phyloP scores from a whole-genome alignment of 2,888 invertebrate species.

The Chrysolina haemoptera region DNA sequence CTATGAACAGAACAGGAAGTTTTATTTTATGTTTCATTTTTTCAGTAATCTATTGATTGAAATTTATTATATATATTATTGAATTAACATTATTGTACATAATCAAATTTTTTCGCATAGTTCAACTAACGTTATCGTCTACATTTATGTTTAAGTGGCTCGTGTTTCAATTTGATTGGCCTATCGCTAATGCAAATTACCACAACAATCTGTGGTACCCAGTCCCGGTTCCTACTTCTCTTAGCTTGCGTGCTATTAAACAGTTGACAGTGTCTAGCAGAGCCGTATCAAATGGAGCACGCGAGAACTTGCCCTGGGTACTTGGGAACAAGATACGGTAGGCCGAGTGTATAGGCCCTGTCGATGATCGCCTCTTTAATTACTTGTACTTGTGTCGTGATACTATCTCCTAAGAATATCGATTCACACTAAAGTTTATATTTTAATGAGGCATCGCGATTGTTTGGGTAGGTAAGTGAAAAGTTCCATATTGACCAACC shows the following conservation, averaged over 20 bases:
- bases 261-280: conserved; percentile 21
- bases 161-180: background rate
- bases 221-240: conserved; percentile 19
- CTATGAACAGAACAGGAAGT: too few species aligned
- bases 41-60: too few species aligned
- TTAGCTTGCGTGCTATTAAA: conserved; percentile 11
- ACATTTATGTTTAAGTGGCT: background rate
- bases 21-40: too few species aligned
- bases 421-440: conserved; percentile 60
- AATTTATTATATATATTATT: too few species aligned
- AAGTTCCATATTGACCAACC: too few species aligned
- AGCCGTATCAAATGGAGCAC: conserved; percentile 45
- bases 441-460: conserved; percentile 58
- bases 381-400: conserved; percentile 57
- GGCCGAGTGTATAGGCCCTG: conserved; percentile 44
- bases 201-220: conserved; percentile 3
- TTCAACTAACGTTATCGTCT: too few species aligned
- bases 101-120: too few species aligned
- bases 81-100: too few species aligned
- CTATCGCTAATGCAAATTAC: conserved; percentile 12
- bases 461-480: too few species aligned
- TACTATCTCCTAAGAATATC: conserved; percentile 60
- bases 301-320: conserved; percentile 35
- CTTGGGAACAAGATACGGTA: conserved; percentile 46
- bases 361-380: conserved; percentile 55